phyloP scores from a whole-genome alignment of 1,140 invertebrate species.

The Drosophila lacertosa region DNA sequence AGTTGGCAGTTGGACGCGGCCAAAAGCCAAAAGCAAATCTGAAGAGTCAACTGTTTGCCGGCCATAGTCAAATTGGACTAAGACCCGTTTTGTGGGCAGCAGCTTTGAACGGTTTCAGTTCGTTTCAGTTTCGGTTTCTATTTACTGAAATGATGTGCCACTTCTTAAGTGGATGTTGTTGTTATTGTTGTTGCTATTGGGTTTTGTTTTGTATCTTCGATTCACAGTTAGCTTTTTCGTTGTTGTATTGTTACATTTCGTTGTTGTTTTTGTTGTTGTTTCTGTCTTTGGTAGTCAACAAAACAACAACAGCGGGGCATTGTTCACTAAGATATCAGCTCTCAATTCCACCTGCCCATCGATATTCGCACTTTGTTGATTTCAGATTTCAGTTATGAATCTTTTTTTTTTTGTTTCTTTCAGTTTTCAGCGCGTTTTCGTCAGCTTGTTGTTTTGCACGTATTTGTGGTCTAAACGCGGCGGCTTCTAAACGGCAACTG shows the following conservation, averaged over 20 bases:
- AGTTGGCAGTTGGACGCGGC: constrained; percentile 3
- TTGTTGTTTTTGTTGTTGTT: constrained; percentile 17
- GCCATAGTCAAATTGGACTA: constrained; percentile 22
- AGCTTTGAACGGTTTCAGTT: constrained; percentile 28
- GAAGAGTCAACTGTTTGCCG: constrained; percentile 28
- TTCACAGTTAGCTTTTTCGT: constrained; percentile 63
- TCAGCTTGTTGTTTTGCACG: constrained; percentile 9
- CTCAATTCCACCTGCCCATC: constrained; percentile 40
- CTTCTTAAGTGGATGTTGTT: constrained; percentile 56
- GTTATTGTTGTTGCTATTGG: constrained; percentile 20
- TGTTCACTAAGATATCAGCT: constrained; percentile 14
- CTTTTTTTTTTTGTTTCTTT: constrained; percentile 11
- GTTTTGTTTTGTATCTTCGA: constrained; percentile 29
- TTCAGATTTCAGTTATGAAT: constrained; percentile 27
- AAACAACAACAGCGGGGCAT: constrained; percentile 23
- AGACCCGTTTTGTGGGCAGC: constrained; percentile 14
- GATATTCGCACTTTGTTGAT: constrained; percentile 39
- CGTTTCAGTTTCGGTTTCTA: constrained; percentile 57
- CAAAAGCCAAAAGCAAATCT: constrained; percentile 31
- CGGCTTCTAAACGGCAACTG: constrained; percentile 77
- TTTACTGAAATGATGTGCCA: constrained; percentile 62
- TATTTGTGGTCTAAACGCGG: constrained; percentile 67
- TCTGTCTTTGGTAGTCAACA: constrained; percentile 4
- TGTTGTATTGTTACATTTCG: constrained; percentile 45
- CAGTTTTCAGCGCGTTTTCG: constrained; percentile 22